Evolutionary conservation across 2,113 vertebrate genomes (phyloP).

Genomic region (Epinephelus fuscoguttatus): DNA sequence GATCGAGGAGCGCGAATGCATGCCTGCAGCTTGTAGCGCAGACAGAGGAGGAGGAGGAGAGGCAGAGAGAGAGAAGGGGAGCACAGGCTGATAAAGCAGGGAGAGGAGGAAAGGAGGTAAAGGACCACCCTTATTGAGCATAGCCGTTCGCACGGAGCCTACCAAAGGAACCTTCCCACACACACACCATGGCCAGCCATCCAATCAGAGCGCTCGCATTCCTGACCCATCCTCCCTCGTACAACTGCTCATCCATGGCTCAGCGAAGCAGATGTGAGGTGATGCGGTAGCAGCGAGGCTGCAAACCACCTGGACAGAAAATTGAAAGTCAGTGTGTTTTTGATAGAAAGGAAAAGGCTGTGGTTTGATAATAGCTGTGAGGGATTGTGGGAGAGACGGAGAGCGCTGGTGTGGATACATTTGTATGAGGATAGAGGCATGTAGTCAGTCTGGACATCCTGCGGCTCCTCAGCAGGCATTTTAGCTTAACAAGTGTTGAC

Average conservation of each 20-base stretch:
- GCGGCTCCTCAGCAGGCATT: slow-evolving; percentile 6
- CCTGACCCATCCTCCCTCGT: slow-evolving; percentile 77
- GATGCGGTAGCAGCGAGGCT: slow-evolving; percentile 60
- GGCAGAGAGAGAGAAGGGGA: slow-evolving; percentile 29
- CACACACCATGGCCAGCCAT: slow-evolving; percentile 73
- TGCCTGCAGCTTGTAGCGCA: slow-evolving; percentile 52
- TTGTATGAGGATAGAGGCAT: slow-evolving; percentile 10
- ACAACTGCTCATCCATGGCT: slow-evolving; percentile 75
- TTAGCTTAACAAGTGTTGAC: slow-evolving; percentile 31
- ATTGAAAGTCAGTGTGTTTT: slow-evolving; percentile 19
- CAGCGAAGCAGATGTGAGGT: slow-evolving; percentile 73
- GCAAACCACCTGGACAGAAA: slow-evolving; percentile 45
- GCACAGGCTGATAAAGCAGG: slow-evolving; percentile 42
- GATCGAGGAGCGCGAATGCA: slow-evolving; percentile 9
- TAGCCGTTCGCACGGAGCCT: slow-evolving; percentile 65
- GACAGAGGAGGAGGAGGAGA: slow-evolving; percentile 48
- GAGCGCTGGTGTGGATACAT: not conserved
- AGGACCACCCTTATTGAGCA: slow-evolving; percentile 75
- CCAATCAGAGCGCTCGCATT: slow-evolving; percentile 78
- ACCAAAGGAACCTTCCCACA: slow-evolving; percentile 76
- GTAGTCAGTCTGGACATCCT: slow-evolving; percentile 32
- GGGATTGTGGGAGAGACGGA: not conserved
- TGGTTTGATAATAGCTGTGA: not conserved
- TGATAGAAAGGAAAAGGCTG: not conserved
- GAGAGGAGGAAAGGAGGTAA: slow-evolving; percentile 63